phyloP scores from a whole-genome alignment of 2,797 vertebrate species.

The Brachyalestes nurse region DNA sequence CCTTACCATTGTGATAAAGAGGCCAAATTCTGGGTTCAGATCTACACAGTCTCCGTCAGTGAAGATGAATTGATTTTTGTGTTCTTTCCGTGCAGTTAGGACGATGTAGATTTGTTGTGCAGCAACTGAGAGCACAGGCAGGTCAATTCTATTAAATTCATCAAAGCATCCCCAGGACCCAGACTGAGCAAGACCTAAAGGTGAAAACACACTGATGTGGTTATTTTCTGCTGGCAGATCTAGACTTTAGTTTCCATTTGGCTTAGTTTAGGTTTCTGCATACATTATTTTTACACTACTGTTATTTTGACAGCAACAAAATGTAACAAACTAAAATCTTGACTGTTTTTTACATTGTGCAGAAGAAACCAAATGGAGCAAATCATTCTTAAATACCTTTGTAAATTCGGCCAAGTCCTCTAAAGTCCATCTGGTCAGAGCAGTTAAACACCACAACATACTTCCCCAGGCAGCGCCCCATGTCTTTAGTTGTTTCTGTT shows the following conservation, averaged over 20 bases:
- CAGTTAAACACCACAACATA: slow-evolving; percentile 90
- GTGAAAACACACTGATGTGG: neutral
- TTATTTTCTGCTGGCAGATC: too few relatives aligned
- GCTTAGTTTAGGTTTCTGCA: too few relatives aligned
- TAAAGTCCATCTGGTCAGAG: slow-evolving; percentile 91
- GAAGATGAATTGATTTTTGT: slow-evolving; percentile 78
- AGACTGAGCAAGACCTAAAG: slow-evolving; percentile 81
- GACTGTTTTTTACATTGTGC: too few relatives aligned
- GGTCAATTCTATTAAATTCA: slow-evolving; percentile 87
- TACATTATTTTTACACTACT: too few relatives aligned
- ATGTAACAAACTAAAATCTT: too few relatives aligned
- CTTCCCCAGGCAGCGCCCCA: slow-evolving; percentile 88
- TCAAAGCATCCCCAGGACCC: slow-evolving; percentile 85
- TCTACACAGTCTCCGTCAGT: slow-evolving; percentile 82
- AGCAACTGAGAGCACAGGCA: slow-evolving; percentile 86
- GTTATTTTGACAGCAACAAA: too few relatives aligned
- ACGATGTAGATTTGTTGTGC: slow-evolving; percentile 89
- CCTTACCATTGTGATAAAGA: slow-evolving; percentile 88
- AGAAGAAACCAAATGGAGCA: neutral
- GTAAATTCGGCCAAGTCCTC: slow-evolving; percentile 89
- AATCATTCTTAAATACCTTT: slow-evolving; percentile 74
- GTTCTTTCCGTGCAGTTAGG: slow-evolving; percentile 74
- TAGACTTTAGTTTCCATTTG: too few relatives aligned
- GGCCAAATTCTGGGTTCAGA: slow-evolving; percentile 87
- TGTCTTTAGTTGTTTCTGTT: slow-evolving; percentile 87